Evolutionary conservation across 1,140 invertebrate genomes (phyloP).

Genomic region (Solen grandis): DNA sequence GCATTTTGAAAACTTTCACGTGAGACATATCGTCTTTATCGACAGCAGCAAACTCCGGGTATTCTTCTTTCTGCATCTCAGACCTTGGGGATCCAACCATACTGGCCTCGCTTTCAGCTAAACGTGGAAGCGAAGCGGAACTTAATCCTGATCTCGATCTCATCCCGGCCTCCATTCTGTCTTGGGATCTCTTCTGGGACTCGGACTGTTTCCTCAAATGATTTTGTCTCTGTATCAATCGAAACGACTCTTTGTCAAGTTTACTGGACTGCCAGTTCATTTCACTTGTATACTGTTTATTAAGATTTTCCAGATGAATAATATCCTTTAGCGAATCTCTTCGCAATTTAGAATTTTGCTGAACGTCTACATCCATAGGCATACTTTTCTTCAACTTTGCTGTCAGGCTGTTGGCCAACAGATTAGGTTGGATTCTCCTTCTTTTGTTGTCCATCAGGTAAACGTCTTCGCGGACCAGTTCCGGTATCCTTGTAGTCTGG

Average conservation of each 20-base stretch:
- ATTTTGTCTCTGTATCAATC: slow-evolving; percentile 61
- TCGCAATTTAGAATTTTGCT: slow-evolving; percentile 55
- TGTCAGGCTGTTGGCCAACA: slow-evolving; percentile 67
- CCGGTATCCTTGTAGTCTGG: background rate
- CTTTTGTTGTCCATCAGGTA: slow-evolving; percentile 61
- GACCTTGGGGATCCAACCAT: background rate
- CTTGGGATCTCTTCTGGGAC: slow-evolving; percentile 54
- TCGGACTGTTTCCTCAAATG: slow-evolving; percentile 62
- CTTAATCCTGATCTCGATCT: slow-evolving; percentile 45
- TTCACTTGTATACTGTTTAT: slow-evolving; percentile 60
- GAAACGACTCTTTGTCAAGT: slow-evolving; percentile 57
- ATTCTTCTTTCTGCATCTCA: slow-evolving; percentile 5
- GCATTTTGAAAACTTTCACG: slow-evolving; percentile 65
- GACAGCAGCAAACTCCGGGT: slow-evolving; percentile 59
- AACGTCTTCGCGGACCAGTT: slow-evolving; percentile 61
- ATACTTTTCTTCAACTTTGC: slow-evolving; percentile 59
- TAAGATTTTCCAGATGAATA: slow-evolving; percentile 59
- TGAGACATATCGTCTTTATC: slow-evolving; percentile 67
- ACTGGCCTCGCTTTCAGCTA: background rate
- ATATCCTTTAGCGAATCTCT: slow-evolving; percentile 64
- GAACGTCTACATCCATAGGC: slow-evolving; percentile 50
- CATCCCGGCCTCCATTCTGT: slow-evolving; percentile 55
- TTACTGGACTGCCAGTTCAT: slow-evolving; percentile 59
- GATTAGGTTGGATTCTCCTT: slow-evolving; percentile 57
- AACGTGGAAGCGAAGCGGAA: slow-evolving; percentile 24